Percentiles rank a stretch among this genome's conserved stretches.
These are phyloP conservation scores for Ptilonorhynchus violaceus DNA, from an alignment of 2,113 vertebrate species.

Conservation along the genomic window DNA sequence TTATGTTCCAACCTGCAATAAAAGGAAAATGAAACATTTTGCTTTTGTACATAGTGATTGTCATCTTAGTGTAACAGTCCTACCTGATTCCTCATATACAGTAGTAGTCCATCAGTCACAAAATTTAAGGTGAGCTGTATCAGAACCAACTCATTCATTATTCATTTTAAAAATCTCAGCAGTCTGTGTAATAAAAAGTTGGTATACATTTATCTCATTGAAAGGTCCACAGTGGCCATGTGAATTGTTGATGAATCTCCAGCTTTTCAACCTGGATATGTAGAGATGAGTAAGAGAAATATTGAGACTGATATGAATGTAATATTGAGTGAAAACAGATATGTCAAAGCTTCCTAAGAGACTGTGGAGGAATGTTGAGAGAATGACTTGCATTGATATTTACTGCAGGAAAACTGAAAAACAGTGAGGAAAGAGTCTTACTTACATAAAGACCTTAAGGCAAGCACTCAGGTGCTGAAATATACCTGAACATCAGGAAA, in stretches of 20 bases:
- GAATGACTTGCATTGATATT: background rate
- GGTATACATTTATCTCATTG: background rate
- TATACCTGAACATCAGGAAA: background rate
- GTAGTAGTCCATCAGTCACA: background rate
- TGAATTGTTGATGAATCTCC: background rate
- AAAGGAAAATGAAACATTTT: background rate
- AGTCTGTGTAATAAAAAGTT: background rate
- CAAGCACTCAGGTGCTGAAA: background rate
- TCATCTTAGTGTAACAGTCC: background rate
- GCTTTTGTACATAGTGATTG: background rate
- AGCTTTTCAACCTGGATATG: background rate
- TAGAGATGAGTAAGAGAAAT: background rate
- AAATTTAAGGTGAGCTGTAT: background rate
- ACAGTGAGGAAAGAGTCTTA: background rate
- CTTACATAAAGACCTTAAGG: background rate
- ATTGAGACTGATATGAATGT: background rate
- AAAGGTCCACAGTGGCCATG: background rate
- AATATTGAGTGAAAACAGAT: background rate
- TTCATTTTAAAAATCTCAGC: background rate
- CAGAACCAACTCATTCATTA: background rate
- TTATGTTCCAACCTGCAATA: background rate
- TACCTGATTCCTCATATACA: background rate
- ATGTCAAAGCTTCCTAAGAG: background rate
- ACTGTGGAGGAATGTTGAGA: background rate
- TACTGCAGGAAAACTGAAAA: background rate